A percentile compares a stretch with the other conserved stretches of the same genome.
These are phyloP conservation scores for Portunus trituberculatus DNA, from an alignment of 1,140 invertebrate species.

Conservation along the genomic window DNA sequence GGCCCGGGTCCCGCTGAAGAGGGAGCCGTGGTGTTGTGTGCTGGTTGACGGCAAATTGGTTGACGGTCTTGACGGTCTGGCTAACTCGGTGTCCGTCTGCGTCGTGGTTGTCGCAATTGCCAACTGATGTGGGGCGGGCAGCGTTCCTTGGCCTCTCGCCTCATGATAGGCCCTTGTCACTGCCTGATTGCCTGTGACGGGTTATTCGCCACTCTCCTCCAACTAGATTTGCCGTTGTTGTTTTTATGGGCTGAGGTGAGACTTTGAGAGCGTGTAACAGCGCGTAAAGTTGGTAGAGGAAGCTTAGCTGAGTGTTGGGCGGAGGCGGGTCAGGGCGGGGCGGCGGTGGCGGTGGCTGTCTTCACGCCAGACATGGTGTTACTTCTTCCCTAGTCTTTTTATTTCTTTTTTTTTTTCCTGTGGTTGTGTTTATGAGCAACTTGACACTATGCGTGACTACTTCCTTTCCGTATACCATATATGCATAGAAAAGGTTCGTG, in stretches of 20 bases:
- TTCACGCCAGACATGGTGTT: background rate
- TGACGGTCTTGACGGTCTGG: background rate
- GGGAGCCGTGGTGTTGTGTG: background rate
- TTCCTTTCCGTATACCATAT: background rate
- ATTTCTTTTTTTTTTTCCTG: background rate
- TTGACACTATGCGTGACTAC: background rate
- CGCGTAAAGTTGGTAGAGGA: conserved; percentile 36
- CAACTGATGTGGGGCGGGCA: background rate
- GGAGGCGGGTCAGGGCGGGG: background rate
- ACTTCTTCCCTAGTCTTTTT: background rate
- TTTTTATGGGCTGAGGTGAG: conserved; percentile 35
- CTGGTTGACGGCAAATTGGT: conserved; percentile 10
- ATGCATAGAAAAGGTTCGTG: background rate
- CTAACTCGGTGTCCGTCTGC: conserved; percentile 35
- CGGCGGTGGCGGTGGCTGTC: background rate
- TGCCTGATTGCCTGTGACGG: conserved; percentile 62
- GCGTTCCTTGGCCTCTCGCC: conserved; percentile 21
- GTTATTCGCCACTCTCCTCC: conserved; percentile 46
- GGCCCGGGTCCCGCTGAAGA: background rate
- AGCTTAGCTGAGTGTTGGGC: conserved; percentile 29
- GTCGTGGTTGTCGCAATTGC: conserved; percentile 3
- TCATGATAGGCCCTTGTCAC: conserved; percentile 48
- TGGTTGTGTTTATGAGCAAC: background rate
- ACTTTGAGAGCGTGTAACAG: conserved; percentile 46
- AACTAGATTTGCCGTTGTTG: conserved; percentile 35